These are phyloP conservation scores for Octonoba sinensis DNA, from an alignment of 2,888 invertebrate genomes.

Conservation along the genomic window DNA sequence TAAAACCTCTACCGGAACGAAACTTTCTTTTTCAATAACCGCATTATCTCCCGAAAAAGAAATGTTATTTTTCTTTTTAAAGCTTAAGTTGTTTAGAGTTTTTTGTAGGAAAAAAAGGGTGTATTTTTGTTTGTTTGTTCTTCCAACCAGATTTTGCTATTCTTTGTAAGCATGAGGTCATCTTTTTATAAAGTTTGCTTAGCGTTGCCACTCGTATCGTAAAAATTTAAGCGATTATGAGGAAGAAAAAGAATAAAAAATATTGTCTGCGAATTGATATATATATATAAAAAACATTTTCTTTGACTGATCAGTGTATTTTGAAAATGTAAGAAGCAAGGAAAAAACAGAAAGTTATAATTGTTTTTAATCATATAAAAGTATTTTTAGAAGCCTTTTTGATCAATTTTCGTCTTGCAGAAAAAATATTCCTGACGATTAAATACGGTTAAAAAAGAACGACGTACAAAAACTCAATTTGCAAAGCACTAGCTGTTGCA, in stretches of 20 bases:
- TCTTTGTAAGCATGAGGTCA: background rate
- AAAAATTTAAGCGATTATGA: too few species aligned
- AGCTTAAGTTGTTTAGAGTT: conserved; percentile 46
- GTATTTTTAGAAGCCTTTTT: conserved; percentile 51
- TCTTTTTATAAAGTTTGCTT: too few species aligned
- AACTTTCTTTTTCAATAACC: conserved; percentile 39
- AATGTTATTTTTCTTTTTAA: conserved; percentile 55
- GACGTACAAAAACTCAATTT: conserved; percentile 51
- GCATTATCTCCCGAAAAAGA: conserved; percentile 47
- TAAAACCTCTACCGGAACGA: conserved; percentile 47
- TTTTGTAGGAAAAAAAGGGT: background rate
- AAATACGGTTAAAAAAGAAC: conserved; percentile 3
- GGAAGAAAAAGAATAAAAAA: too few species aligned
- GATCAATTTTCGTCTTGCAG: conserved; percentile 36
- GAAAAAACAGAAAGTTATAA: conserved; percentile 31
- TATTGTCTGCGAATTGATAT: too few species aligned
- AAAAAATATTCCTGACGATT: conserved; percentile 13
- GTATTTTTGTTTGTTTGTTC: background rate
- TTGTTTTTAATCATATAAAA: conserved; percentile 55
- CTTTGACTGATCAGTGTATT: conserved; percentile 42
- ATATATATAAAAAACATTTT: background rate
- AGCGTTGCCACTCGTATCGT: too few species aligned
- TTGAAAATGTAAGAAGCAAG: conserved; percentile 2
- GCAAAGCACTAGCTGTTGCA: conserved; percentile 40
- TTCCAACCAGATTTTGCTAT: conserved; percentile 7